These are phyloP conservation scores for Drosophila elegans DNA, from an alignment of 1,140 invertebrate species.

Conservation along the genomic window DNA sequence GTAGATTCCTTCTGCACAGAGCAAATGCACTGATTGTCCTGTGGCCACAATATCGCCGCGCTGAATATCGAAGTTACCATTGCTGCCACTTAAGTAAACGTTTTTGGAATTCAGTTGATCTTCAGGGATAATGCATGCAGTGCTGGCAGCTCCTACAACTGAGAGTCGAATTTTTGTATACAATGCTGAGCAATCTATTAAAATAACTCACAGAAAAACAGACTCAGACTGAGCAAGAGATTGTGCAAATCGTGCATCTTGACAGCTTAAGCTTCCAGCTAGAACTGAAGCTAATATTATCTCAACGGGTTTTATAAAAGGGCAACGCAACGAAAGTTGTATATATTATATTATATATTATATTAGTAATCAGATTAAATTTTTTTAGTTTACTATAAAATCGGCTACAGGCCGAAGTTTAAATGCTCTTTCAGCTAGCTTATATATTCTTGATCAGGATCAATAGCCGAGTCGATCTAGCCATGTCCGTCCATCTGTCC, in stretches of 20 bases:
- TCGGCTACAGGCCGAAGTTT: no score
- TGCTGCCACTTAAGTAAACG: background rate
- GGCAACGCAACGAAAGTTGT: no score
- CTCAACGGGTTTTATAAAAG: no score
- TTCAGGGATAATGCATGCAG: background rate
- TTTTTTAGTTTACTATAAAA: no score
- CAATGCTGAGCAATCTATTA: no score
- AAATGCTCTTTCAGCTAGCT: no score
- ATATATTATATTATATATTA: no score
- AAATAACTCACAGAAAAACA: background rate
- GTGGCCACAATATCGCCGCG: conserved; percentile 1
- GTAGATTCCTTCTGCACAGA: background rate
- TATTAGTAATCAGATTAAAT: no score
- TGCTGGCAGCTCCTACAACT: background rate
- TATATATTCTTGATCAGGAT: no score
- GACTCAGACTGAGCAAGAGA: background rate
- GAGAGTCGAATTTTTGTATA: background rate
- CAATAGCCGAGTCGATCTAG: no score
- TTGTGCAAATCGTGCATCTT: background rate
- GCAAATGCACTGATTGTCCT: background rate
- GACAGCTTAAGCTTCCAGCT: background rate
- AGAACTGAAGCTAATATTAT: background rate
- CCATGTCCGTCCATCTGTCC: no score
- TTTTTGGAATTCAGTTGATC: background rate
- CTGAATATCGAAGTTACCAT: background rate